phyloP scores from a whole-genome alignment of 1,140 invertebrate genomes.

The Solenopsis fugax region DNA sequence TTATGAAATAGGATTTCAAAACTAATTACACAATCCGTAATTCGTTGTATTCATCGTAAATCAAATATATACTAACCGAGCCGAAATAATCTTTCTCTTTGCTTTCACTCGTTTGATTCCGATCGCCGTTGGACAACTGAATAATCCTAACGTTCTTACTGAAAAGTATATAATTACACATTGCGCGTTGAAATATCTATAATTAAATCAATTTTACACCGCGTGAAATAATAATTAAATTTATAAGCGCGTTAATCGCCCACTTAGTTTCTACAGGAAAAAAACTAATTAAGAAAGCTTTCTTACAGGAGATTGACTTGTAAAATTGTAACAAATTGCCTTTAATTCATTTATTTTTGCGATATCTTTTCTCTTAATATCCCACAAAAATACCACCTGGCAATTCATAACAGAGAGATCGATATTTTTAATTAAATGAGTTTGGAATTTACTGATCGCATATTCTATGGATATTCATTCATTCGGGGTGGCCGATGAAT shows the following conservation, averaged over 20 bases:
- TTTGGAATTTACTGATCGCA: slow-evolving; percentile 1
- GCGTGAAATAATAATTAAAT: slow-evolving; percentile 19
- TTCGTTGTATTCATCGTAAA: slow-evolving; percentile 26
- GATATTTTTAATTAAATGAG: slow-evolving; percentile 46
- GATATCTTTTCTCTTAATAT: neutral
- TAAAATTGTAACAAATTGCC: slow-evolving; percentile 10
- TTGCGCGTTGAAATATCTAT: slow-evolving; percentile 19
- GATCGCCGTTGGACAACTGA: slow-evolving; percentile 82
- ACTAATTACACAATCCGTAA: slow-evolving; percentile 47
- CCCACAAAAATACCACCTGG: slow-evolving; percentile 1
- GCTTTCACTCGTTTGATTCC: slow-evolving; percentile 72
- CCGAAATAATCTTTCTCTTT: slow-evolving; percentile 73
- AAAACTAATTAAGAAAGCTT: slow-evolving; percentile 6
- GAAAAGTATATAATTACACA: slow-evolving; percentile 60
- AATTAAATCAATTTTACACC: slow-evolving; percentile 35
- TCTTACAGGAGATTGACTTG: neutral
- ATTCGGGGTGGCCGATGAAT: neutral
- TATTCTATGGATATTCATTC: slow-evolving; percentile 11
- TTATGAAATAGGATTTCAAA: slow-evolving; percentile 19
- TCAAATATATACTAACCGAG: slow-evolving; percentile 64
- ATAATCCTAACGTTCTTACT: slow-evolving; percentile 85
- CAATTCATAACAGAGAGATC: neutral
- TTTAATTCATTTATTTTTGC: slow-evolving; percentile 18
- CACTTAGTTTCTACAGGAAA: neutral
- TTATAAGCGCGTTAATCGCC: neutral